Evolutionary conservation across 2,888 invertebrate species (phyloP).

Genomic region (Elysia crispata): DNA sequence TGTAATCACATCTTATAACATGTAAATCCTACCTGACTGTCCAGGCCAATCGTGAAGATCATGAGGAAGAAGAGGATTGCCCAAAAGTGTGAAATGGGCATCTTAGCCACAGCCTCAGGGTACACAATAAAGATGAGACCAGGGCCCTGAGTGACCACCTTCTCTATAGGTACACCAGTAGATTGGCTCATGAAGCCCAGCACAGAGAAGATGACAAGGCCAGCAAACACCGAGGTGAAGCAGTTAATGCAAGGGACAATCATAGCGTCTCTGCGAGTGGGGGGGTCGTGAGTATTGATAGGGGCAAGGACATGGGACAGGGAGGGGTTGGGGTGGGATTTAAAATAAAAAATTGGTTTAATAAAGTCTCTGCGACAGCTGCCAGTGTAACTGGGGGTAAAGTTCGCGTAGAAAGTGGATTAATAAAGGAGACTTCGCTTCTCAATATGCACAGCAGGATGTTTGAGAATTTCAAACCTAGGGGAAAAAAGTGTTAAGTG

Average conservation of each 20-base stretch:
- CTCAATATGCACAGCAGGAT: no score
- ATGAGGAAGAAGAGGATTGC: constrained; percentile 75
- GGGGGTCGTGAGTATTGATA: no score
- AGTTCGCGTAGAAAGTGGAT: no score
- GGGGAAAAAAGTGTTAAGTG: no score
- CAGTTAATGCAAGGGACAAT: constrained; percentile 71
- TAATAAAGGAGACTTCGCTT: no score
- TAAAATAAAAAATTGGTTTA: no score
- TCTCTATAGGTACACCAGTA: constrained; percentile 68
- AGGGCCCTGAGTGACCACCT: constrained; percentile 76
- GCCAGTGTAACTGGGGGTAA: no score
- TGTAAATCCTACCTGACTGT: constrained; percentile 71
- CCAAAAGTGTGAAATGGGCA: constrained; percentile 74
- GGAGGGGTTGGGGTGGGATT: no score
- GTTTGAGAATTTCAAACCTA: no score
- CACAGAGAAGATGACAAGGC: constrained; percentile 74
- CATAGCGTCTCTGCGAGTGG: constrained; percentile 68
- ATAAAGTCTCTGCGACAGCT: no score
- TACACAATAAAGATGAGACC: constrained; percentile 77
- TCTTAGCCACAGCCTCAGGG: constrained; percentile 74
- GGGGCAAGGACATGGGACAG: no score
- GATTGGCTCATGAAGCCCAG: constrained; percentile 81
- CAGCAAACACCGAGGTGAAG: constrained; percentile 72
- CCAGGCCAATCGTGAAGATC: constrained; percentile 75
- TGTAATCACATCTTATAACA: neutral